phyloP scores from a whole-genome alignment of 2,888 invertebrate species.

The Ichneumoninae sp. region DNA sequence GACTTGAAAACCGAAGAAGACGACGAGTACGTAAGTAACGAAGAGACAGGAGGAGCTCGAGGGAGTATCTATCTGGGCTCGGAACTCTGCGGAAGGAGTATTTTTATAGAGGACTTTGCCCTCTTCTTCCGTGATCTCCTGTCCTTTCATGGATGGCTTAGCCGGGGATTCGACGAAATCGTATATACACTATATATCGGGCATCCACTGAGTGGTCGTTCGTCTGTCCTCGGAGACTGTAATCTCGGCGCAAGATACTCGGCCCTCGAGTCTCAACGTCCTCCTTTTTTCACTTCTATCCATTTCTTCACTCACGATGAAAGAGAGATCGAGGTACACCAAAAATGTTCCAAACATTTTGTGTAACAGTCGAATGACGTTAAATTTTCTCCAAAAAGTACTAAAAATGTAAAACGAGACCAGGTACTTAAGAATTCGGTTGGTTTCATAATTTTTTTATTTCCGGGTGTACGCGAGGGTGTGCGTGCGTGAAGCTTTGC shows the following conservation, averaged over 20 bases:
- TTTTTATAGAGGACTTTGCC: slow-evolving; percentile 75
- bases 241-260: slow-evolving; percentile 65
- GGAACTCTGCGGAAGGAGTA: slow-evolving; percentile 77
- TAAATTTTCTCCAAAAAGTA: slow-evolving; percentile 47
- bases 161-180: slow-evolving; percentile 74
- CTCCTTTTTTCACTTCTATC: slow-evolving; percentile 7
- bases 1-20: slow-evolving; percentile 36
- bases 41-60: slow-evolving; percentile 61
- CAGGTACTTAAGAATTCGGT: background rate
- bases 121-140: slow-evolving; percentile 72
- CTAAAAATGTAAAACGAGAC: slow-evolving; percentile 17
- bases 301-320: background rate
- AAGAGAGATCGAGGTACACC: slow-evolving; percentile 53
- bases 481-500: background rate
- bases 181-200: slow-evolving; percentile 68
- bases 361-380: background rate
- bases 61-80: slow-evolving; percentile 78
- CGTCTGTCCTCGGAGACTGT: slow-evolving; percentile 61
- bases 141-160: slow-evolving; percentile 81
- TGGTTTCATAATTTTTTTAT: background rate
- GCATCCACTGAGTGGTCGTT: slow-evolving; percentile 67
- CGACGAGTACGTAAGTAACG: slow-evolving; percentile 42
- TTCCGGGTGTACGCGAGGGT: background rate
- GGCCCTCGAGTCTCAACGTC: slow-evolving; percentile 36
- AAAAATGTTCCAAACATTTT: background rate